Conservation (phyloP, 2,797 vertebrate species). For the Propithecus deckenii region DNA sequence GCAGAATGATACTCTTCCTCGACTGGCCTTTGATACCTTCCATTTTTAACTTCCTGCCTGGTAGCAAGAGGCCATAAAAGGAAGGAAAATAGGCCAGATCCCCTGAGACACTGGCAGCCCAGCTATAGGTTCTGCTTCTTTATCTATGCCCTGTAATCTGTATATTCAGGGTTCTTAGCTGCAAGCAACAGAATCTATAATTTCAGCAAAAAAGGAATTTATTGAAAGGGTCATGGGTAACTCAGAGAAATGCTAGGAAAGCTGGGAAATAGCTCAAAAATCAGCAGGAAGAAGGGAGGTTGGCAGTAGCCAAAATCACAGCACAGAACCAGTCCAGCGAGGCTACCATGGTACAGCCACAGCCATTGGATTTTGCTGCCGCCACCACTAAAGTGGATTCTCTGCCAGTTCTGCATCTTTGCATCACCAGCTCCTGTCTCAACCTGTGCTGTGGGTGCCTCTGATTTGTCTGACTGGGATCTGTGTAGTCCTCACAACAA, state of each 20-base stretch:
- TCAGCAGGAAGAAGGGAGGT: background rate
- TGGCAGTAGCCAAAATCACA: background rate
- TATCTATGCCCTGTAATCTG: background rate
- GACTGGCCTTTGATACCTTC: background rate
- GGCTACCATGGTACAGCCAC: fast-evolving
- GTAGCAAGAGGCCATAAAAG: background rate
- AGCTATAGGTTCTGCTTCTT: background rate
- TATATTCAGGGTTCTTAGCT: background rate
- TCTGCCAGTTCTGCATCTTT: too few relatives aligned
- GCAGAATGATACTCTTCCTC: background rate
- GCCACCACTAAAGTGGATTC: background rate
- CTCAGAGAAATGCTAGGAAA: background rate
- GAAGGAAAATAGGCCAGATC: background rate
- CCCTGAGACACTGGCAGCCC: background rate
- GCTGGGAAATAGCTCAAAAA: background rate
- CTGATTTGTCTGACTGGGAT: background rate
- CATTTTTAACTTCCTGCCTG: background rate
- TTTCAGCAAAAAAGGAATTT: background rate
- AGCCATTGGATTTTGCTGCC: background rate
- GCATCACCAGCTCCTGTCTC: background rate
- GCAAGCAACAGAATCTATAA: background rate
- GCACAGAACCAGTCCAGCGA: background rate
- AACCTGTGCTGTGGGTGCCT: fast-evolving
- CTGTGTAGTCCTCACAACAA: background rate
- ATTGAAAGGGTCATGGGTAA: background rate